These are phyloP conservation scores for Syngnathoides biaculeatus DNA, from an alignment of 2,113 vertebrate genomes.

Conservation along the genomic window DNA sequence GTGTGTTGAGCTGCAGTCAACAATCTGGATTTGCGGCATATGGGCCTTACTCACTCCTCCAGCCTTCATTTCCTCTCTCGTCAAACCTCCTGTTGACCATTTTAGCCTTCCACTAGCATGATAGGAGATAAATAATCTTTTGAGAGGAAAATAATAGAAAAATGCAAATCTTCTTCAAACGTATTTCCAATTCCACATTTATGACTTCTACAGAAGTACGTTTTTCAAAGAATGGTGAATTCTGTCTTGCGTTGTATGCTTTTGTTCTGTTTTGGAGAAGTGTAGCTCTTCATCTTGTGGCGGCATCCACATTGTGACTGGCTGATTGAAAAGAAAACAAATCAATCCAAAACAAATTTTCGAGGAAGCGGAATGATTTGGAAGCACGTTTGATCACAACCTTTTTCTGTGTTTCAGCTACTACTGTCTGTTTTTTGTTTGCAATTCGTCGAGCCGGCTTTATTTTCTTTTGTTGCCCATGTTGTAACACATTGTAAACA, in stretches of 20 bases:
- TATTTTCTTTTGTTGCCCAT: too few species aligned
- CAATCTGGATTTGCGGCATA: not conserved
- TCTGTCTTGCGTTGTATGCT: not conserved
- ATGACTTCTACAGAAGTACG: not conserved
- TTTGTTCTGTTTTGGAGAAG: not conserved
- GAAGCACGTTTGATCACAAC: not conserved
- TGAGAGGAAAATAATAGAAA: not conserved
- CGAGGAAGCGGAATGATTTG: not conserved
- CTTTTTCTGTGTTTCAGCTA: not conserved
- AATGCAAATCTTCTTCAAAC: not conserved
- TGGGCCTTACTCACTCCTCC: not conserved
- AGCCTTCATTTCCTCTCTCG: not conserved
- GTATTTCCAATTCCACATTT: not conserved
- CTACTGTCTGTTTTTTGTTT: not conserved
- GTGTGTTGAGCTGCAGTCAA: not conserved
- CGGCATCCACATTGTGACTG: not conserved
- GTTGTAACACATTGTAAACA: too few species aligned
- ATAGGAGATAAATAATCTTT: not conserved
- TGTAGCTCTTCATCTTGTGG: not conserved
- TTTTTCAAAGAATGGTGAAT: not conserved
- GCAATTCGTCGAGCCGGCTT: too few species aligned
- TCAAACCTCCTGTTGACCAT: not conserved
- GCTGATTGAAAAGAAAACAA: not conserved
- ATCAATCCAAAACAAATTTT: not conserved
- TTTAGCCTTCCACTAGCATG: not conserved